Percentiles rank a stretch among this genome's conserved stretches.
These are phyloP conservation scores for Anthoscopus minutus DNA, from an alignment of 2,113 vertebrate genomes.

Conservation along the genomic window DNA sequence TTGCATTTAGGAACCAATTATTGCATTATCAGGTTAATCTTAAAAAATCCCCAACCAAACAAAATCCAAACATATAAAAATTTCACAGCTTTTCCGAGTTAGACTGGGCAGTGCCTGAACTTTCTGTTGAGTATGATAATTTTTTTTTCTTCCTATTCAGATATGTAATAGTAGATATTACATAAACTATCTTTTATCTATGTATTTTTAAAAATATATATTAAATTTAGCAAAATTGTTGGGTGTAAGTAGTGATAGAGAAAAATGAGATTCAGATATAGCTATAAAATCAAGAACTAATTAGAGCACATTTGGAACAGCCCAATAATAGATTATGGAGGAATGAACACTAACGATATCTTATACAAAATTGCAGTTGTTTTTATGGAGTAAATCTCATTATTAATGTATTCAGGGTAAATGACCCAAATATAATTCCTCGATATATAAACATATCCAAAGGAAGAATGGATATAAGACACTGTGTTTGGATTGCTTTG, in stretches of 20 bases:
- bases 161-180: not conserved
- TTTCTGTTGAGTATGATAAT: not conserved
- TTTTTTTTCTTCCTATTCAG: not conserved
- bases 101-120: not conserved
- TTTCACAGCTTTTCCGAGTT: not conserved
- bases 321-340: not conserved
- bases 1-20: not conserved
- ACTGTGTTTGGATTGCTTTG: not conserved
- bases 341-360: not conserved
- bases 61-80: not conserved
- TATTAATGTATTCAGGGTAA: not conserved
- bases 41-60: accelerated
- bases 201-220: not conserved
- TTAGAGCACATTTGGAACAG: not conserved
- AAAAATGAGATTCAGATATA: not conserved
- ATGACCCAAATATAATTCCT: not conserved
- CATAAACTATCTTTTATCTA: not conserved
- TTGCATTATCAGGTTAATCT: not conserved
- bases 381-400: not conserved
- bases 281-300: not conserved
- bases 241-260: not conserved
- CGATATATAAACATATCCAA: not conserved
- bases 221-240: not conserved
- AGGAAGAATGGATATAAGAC: not conserved
- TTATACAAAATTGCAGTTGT: not conserved